Evolutionary conservation across 2,888 invertebrate genomes (phyloP).

Genomic region (Allolobophora icterica): DNA sequence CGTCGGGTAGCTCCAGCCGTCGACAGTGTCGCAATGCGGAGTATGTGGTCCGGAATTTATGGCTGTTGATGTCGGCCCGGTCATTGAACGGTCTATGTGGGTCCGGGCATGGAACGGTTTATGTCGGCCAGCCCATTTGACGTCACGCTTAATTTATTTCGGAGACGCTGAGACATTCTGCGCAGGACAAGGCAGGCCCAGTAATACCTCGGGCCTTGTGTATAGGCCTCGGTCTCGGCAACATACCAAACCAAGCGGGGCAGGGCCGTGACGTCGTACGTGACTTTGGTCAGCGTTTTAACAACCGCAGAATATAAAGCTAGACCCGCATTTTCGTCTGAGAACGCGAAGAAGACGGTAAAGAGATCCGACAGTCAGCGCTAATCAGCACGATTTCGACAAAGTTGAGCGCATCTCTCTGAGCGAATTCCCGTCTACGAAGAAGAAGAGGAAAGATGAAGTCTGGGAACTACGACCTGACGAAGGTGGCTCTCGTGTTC

Average conservation of each 20-base stretch:
- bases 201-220: neutral
- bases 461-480: neutral
- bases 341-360: neutral
- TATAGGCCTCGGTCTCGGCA: neutral
- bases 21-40: neutral
- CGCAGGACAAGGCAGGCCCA: neutral
- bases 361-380: neutral
- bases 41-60: constrained; percentile 5
- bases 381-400: neutral
- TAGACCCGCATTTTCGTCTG: neutral
- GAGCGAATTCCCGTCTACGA: too few species aligned
- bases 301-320: neutral
- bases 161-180: neutral
- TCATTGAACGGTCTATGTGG: neutral
- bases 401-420: too few species aligned
- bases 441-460: neutral
- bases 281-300: neutral
- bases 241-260: neutral
- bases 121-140: neutral
- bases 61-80: neutral
- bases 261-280: neutral
- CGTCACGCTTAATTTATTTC: neutral
- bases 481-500: constrained; percentile 20
- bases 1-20: neutral
- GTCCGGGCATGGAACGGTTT: neutral